Base-by-base conservation (phyloP, 30 jellyfish, hydroid and myxozoan species). In the Calvadosia cruxmelitensis region DNA sequence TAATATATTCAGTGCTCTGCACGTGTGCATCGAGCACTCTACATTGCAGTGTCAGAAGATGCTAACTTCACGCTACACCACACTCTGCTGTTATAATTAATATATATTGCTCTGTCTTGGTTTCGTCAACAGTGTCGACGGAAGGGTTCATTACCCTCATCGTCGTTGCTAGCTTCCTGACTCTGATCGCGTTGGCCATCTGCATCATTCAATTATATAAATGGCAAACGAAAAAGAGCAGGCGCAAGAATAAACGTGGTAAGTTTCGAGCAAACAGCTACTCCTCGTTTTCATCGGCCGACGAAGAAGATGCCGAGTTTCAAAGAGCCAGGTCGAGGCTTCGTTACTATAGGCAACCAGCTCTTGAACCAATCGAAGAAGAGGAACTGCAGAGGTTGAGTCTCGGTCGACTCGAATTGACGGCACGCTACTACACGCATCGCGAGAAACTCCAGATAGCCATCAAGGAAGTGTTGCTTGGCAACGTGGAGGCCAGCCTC, bases 331-430 rank as follows among this genome's bases (percentile, higher is more conserved):
- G 20, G 20, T 5, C 57, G 10, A 42, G 57, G 20, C 15, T 10
- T 42, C 10, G 57, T 42, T 42, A 5, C 20, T 5, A 42, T 20
- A 10, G 57, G 10, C 10, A 10, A 5, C 10, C 15, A 5, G 20
- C 57, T 20, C 20, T 42, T 5, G 57, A 42, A 5, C 75, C 84
- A 3, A 34, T 74, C 36, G 63, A 76, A 33, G 92, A 75, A 28
- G 96, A 86, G 79, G 96, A 86, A 42, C 52, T 86, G 15, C 78
- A 73, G 23, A 86, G 78, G 32, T 66, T 86, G 1, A 53, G 92
- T 42, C 81, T 86, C 23, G 86, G 80, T 0, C 72, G 69, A 25
- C 63, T 86, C 48, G 96, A 86, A n/a, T 72, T 86, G 64, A 53
- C 92, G 23, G 81, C 94, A 32, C 69, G 91, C n/a, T 86, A 72